These are phyloP conservation scores for Euleptes europaea DNA, from an alignment of 2,113 vertebrate genomes.

Conservation along the genomic window DNA sequence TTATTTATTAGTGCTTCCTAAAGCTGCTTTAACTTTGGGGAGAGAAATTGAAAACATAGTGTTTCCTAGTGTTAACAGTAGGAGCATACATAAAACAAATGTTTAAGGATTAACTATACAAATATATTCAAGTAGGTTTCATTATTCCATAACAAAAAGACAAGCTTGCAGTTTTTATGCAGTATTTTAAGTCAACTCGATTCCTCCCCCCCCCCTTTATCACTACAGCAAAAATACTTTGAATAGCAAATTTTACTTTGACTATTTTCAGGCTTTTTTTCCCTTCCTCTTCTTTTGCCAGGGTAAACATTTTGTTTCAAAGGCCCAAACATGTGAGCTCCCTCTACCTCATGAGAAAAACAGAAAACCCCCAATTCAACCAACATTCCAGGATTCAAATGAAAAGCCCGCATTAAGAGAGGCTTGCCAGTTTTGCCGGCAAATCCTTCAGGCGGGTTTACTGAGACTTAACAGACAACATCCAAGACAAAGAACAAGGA, in stretches of 20 bases:
- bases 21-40: slow-evolving; percentile 56
- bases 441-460: slow-evolving; percentile 52
- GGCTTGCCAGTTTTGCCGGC: slow-evolving; percentile 32
- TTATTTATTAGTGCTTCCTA: slow-evolving; percentile 59
- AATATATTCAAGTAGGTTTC: slow-evolving; percentile 54
- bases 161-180: slow-evolving; percentile 45
- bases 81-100: slow-evolving; percentile 57
- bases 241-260: slow-evolving; percentile 33
- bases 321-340: neutral
- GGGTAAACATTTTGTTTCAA: slow-evolving; percentile 18
- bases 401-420: slow-evolving; percentile 25
- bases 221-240: slow-evolving; percentile 50
- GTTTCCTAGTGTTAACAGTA: slow-evolving; percentile 59
- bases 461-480: slow-evolving; percentile 46
- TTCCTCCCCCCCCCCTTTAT: slow-evolving; percentile 59
- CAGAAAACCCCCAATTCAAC: neutral
- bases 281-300: neutral
- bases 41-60: slow-evolving; percentile 51
- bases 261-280: neutral
- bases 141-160: slow-evolving; percentile 50
- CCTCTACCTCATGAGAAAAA: neutral
- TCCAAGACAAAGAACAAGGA: slow-evolving; percentile 36
- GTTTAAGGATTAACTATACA: slow-evolving; percentile 69
- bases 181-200: slow-evolving; percentile 58
- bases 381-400: slow-evolving; percentile 28